Evolutionary conservation across 2,888 invertebrate genomes (phyloP), one percentile per base, ranked within the genome.

Genomic region (Hipparchia sbordonii): DNA sequence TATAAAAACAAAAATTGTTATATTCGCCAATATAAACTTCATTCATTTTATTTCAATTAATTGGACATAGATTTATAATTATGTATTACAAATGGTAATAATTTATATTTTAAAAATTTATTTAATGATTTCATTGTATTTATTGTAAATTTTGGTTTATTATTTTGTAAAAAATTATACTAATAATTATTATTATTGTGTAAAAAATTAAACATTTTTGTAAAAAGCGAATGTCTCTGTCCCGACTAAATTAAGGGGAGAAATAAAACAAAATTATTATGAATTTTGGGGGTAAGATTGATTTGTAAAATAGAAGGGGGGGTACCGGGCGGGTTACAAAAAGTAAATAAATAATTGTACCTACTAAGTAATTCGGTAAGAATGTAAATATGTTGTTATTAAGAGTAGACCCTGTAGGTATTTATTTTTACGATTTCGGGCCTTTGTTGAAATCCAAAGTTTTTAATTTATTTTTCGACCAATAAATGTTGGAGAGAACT

Each of bases 391-490:
- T 90, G 91, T 91, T 92, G 87, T 90, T 91, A 88, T 79, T 87
- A 89, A 90, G 88, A 76, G 77, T 91, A 92, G 92, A 82, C 87
- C 91, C 89, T 83, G 90, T 92, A 92, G 91, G 89, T 92, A 93
- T 93, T 93, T 93, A 93, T 93, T 93, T 92, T 86, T 91, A 92
- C 89, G 89, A 91, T 91, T 92, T 93, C 87, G 87, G 92, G 89
- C 93, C 93, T 93, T 91, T 90, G 93, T 93, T 93, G 87, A 91
- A 89, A 90, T 92, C 93, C 92, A 93, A 93, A 93, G 92, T 93
- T 93, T 90, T 93, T 93, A 89, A 93, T 93, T 93, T 93, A 93
- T 93, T 93, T 93, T 93, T 93, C 93, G 93, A 93, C 93, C 93
- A 93, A 93, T 93, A 93, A 93, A 93, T 93, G 93, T 93, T 93